phyloP scores from a whole-genome alignment of 2,113 vertebrate genomes.

The Tinamus guttatus region DNA sequence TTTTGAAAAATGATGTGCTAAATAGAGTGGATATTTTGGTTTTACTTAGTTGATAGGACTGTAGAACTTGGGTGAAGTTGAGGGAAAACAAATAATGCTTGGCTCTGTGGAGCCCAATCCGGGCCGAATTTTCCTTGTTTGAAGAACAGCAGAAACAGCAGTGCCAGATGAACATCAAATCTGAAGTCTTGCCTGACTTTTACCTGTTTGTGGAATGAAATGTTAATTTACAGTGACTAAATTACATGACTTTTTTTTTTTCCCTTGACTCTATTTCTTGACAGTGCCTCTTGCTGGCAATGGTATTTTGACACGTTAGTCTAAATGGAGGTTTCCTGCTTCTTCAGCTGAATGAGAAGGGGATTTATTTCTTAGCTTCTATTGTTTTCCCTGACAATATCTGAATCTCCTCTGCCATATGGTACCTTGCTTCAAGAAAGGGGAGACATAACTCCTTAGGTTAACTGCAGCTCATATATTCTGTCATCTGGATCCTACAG shows the following conservation, averaged over 20 bases:
- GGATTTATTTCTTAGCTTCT: background rate
- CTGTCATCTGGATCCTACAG: background rate
- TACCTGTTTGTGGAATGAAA: background rate
- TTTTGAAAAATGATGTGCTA: constrained; percentile 5
- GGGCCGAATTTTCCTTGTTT: background rate
- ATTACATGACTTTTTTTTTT: background rate
- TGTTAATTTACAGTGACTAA: background rate
- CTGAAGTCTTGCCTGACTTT: background rate
- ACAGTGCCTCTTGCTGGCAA: background rate
- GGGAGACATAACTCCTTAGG: background rate
- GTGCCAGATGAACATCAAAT: background rate
- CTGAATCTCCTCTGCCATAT: background rate
- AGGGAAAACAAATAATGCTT: background rate
- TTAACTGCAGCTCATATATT: constrained; percentile 13
- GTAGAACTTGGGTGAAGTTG: background rate
- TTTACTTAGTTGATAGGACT: background rate
- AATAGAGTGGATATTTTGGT: background rate
- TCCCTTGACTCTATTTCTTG: background rate
- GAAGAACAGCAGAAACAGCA: background rate
- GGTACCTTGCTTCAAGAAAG: constrained; percentile 11
- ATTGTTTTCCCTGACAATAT: background rate
- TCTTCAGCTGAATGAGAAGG: background rate
- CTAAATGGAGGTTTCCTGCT: background rate
- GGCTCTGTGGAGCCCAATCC: background rate
- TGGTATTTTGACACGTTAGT: background rate